Percentiles rank a stretch among this genome's conserved stretches.
Conservation (phyloP, 2,888 invertebrate genomes). For the Cataglyphis rosenhaueri region DNA sequence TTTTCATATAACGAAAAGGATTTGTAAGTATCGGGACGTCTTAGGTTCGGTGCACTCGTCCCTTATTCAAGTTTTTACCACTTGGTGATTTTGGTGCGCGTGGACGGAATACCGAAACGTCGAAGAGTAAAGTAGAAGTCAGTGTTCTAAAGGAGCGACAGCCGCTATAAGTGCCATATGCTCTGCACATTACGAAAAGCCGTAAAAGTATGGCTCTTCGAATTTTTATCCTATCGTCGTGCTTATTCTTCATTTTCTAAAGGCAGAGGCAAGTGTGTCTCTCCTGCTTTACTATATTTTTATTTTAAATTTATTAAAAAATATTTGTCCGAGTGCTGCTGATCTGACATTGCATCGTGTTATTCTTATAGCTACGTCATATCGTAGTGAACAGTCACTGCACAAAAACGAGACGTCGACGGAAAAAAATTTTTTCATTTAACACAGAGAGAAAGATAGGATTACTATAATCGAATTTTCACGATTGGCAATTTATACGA, state of each 20-base stretch:
- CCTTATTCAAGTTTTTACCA: conserved; percentile 74
- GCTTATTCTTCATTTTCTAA: conserved; percentile 28
- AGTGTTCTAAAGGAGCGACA: conserved; percentile 70
- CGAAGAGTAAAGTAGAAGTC: conserved; percentile 54
- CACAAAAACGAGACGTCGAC: not conserved
- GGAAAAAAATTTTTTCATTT: not conserved
- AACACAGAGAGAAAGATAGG: not conserved
- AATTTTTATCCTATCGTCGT: conserved; percentile 70
- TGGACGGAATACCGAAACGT: conserved; percentile 71
- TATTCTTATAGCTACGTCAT: not conserved
- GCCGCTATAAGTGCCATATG: conserved; percentile 76
- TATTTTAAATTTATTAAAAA: not conserved
- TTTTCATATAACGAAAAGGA: not conserved
- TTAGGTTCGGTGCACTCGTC: conserved; percentile 56
- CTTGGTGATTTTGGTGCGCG: conserved; percentile 75
- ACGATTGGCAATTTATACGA: conserved; percentile 10
- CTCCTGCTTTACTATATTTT: not conserved
- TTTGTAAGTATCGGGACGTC: conserved; percentile 32
- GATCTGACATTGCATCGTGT: not conserved
- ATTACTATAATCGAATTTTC: not conserved
- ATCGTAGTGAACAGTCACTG: not conserved
- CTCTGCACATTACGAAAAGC: conserved; percentile 75
- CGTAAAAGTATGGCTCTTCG: conserved; percentile 75
- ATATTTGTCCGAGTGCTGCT: not conserved
- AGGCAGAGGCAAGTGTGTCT: not conserved